phyloP scores from a whole-genome alignment of 2,113 vertebrate genomes.

The Corythoichthys haematopterus region DNA sequence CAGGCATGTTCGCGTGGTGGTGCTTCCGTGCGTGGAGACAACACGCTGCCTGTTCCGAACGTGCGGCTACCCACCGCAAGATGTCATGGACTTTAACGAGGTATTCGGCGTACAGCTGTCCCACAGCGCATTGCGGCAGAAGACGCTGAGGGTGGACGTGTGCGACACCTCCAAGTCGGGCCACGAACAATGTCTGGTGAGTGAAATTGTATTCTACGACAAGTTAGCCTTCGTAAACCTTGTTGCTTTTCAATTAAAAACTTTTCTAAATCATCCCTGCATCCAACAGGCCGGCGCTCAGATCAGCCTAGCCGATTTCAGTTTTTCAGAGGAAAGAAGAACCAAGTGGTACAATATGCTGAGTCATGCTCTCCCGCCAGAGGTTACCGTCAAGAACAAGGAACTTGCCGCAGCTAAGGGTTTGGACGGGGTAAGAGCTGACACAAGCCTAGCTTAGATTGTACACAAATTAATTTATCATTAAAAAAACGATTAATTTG shows the following conservation, averaged over 20 bases:
- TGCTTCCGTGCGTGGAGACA: slow-evolving; percentile 86
- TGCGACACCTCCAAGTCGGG: slow-evolving; percentile 78
- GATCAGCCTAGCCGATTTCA: slow-evolving; percentile 89
- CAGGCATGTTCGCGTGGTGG: slow-evolving; percentile 82
- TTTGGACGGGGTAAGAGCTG: slow-evolving; percentile 26
- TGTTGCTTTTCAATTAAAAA: not conserved
- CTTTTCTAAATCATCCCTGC: not conserved
- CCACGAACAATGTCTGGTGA: slow-evolving; percentile 85
- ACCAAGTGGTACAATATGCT: slow-evolving; percentile 93
- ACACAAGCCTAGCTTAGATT: not conserved
- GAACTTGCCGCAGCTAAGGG: slow-evolving; percentile 3
- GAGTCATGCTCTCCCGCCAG: slow-evolving; percentile 77
- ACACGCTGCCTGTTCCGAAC: slow-evolving; percentile 89
- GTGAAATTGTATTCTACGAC: slow-evolving; percentile 25
- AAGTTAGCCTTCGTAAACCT: not conserved
- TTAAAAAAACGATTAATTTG: not conserved
- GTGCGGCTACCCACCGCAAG: slow-evolving; percentile 64
- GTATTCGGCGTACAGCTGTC: slow-evolving; percentile 84
- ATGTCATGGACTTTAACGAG: slow-evolving; percentile 79
- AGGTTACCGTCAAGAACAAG: slow-evolving; percentile 70
- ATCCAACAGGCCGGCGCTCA: slow-evolving; percentile 83
- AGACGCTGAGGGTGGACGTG: slow-evolving; percentile 88
- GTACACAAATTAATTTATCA: not conserved
- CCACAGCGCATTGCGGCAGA: slow-evolving; percentile 82
- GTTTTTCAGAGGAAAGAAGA: slow-evolving; percentile 78